phyloP scores from a whole-genome alignment of 2,113 vertebrate genomes.

The Podilymbus podiceps region DNA sequence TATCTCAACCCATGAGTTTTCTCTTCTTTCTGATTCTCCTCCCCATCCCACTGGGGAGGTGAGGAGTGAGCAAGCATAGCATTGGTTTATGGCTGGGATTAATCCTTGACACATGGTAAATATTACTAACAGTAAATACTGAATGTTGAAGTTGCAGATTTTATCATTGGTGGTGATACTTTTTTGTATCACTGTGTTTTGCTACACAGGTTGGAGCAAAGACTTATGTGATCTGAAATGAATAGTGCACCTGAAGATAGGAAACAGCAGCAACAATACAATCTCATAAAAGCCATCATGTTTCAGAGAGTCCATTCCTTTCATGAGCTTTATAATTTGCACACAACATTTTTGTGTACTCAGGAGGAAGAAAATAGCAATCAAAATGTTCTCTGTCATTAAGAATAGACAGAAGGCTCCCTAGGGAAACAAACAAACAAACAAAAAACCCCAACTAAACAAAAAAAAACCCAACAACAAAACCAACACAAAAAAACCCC shows the following conservation, averaged over 20 bases:
- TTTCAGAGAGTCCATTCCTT: neutral
- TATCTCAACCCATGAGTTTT: no score
- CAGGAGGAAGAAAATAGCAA: neutral
- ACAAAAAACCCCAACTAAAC: no score
- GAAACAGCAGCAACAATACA: neutral
- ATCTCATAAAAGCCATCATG: neutral
- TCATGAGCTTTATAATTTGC: neutral
- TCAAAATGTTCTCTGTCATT: neutral
- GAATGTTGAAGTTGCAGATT: neutral
- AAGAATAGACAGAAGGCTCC: neutral
- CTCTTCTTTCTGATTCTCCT: no score
- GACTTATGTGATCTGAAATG: neutral
- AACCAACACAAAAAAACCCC: no score
- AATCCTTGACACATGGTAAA: neutral
- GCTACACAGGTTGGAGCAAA: neutral
- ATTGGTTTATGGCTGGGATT: no score
- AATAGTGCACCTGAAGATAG: neutral
- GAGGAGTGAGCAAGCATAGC: no score
- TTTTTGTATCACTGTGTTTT: neutral
- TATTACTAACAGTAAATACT: neutral
- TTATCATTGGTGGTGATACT: neutral
- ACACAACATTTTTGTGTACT: neutral
- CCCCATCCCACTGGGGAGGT: no score
- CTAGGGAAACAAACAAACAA: neutral
- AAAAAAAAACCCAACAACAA: no score